Base-by-base conservation (phyloP, 2,888 invertebrate genomes). In the Caenorhabditis sp. region DNA sequence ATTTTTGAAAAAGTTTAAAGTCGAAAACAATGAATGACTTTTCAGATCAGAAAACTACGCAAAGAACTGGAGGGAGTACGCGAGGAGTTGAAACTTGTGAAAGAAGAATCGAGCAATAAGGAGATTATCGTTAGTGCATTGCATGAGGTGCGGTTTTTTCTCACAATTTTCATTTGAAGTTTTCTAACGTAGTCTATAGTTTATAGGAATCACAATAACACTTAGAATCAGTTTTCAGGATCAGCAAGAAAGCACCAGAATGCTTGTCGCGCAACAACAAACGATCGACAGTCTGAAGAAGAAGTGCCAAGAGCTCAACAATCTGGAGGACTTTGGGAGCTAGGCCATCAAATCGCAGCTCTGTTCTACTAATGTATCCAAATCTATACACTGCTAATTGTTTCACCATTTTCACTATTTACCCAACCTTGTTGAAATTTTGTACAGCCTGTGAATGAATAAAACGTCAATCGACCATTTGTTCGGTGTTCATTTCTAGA, bases 221-320 rank as follows among this genome's bases (percentile, higher is more conserved):
- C 37, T 32, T 5, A 35, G 47, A 40, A 22, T 18, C 24, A 50
- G n/a, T 60, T 71, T 83, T 1, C 65, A 85, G 85, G 85, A 85
- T 55, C 80, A 84, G 62, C 15, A 47, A 11, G 85, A 85, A 44
- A 82, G 85, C 50, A 83, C 80, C 44, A 64, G 85, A 18, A 61
- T 72, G 69, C 56, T 85, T 26, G 80, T 68, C 0, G 69, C 82
- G 47, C 64, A 76, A 55, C 65, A 80, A 32, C 65, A 74, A 61
- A 40, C 51, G 4, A 68, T 80, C 62, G 62, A 74, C 60, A 70
- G 56, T 40, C 65, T 76, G 53, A 82, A 85, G 18, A 50, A 69
- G 9, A 77, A 76, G 62, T 68, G 68, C 51, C 61, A 60, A 35
- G 64, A 70, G 56, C 47, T 65, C 20, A 61, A 65, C 51, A 37